These are phyloP conservation scores for Elephas maximus DNA, from an alignment of 2,113 vertebrate species.

Conservation along the genomic window DNA sequence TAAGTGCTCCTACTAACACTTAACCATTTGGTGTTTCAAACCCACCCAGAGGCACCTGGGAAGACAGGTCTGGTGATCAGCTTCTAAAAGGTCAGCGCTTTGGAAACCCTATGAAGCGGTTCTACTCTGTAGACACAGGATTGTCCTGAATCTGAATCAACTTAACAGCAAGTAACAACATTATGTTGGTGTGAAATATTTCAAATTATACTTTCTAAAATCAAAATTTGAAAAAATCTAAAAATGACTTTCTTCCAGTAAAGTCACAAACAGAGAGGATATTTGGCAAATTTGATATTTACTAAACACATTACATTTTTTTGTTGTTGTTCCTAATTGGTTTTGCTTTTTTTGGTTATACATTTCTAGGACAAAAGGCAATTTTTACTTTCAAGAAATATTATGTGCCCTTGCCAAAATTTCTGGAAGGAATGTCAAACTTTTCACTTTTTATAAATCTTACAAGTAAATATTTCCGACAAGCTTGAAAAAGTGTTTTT, in stretches of 20 bases:
- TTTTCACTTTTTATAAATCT: slow-evolving; percentile 52
- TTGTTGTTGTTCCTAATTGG: not conserved
- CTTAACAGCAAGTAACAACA: not conserved
- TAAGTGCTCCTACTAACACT: not conserved
- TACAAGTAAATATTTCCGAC: slow-evolving; percentile 73
- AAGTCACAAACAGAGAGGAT: not conserved
- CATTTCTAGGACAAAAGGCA: slow-evolving; percentile 32
- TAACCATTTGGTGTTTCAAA: no score
- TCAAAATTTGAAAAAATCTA: not conserved
- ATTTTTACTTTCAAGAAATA: slow-evolving; percentile 62
- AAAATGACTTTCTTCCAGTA: not conserved
- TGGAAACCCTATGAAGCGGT: no score
- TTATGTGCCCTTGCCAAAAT: slow-evolving; percentile 36
- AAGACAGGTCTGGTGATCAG: not conserved
- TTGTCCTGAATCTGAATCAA: not conserved
- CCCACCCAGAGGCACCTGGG: not conserved
- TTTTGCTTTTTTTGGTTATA: not conserved
- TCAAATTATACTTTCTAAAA: not conserved
- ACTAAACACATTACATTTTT: not conserved
- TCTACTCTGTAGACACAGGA: not conserved
- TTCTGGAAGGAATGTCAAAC: slow-evolving; percentile 21
- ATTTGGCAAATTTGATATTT: not conserved
- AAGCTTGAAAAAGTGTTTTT: slow-evolving; percentile 63
- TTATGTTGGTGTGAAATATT: not conserved
- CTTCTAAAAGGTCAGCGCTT: not conserved